Conservation (phyloP, 2,113 vertebrate species). For the Lepus europaeus region DNA sequence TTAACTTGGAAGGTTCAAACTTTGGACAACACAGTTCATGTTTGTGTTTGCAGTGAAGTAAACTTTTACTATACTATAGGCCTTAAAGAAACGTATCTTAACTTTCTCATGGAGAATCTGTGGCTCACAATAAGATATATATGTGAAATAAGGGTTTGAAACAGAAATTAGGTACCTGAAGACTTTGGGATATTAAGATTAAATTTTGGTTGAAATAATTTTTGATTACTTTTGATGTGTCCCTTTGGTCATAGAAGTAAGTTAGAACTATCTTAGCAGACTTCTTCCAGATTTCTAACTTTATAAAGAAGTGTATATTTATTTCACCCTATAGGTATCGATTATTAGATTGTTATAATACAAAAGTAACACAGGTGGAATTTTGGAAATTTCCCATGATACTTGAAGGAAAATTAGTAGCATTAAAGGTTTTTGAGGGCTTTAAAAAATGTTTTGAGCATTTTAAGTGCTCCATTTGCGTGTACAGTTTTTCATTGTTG, state of each 20-base stretch:
- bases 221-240: neutral
- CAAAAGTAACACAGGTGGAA: neutral
- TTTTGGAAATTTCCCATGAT: neutral
- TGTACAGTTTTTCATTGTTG: neutral
- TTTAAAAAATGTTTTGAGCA: neutral
- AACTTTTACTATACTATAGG: neutral
- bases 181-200: neutral
- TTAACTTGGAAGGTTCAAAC: slow-evolving; percentile 4
- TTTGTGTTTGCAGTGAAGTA: slow-evolving; percentile 8
- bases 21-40: neutral
- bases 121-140: neutral
- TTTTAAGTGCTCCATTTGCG: neutral
- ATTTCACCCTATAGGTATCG: neutral
- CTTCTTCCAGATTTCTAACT: neutral
- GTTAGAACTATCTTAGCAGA: neutral
- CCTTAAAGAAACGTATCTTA: neutral
- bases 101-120: neutral
- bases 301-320: slow-evolving; percentile 29
- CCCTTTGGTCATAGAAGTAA: neutral
- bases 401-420: neutral
- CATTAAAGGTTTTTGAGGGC: neutral
- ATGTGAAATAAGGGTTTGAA: neutral
- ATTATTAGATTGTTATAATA: neutral
- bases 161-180: neutral
- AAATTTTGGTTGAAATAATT: neutral